phyloP scores from a whole-genome alignment of 2,113 vertebrate genomes.

The Tricholaema leucomelas region DNA sequence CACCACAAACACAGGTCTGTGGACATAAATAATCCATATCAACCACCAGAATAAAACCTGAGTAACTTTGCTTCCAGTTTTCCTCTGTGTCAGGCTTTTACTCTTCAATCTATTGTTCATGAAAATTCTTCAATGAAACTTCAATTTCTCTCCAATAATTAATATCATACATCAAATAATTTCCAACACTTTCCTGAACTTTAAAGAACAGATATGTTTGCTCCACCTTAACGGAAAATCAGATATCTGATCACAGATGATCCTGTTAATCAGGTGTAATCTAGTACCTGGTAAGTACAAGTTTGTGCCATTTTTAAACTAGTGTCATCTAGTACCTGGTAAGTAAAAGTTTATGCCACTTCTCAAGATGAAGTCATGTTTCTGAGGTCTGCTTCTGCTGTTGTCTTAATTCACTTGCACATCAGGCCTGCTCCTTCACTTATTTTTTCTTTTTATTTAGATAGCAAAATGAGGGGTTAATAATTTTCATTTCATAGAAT shows the following conservation, averaged over 20 bases:
- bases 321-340: neutral
- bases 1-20: neutral
- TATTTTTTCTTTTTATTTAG: neutral
- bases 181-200: neutral
- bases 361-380: neutral
- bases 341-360: neutral
- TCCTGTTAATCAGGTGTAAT: neutral
- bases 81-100: neutral
- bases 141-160: neutral
- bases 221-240: neutral
- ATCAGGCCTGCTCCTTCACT: neutral
- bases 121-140: neutral
- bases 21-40: neutral
- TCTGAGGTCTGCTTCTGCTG: neutral
- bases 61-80: neutral
- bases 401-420: neutral
- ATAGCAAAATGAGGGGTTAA: neutral
- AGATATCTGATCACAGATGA: neutral
- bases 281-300: neutral
- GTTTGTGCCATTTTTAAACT: neutral
- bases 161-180: neutral
- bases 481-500: neutral
- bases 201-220: neutral
- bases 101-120: neutral
- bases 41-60: neutral